Evolutionary conservation across 2,888 invertebrate genomes (phyloP).

Genomic region (Phaonia tiefii): DNA sequence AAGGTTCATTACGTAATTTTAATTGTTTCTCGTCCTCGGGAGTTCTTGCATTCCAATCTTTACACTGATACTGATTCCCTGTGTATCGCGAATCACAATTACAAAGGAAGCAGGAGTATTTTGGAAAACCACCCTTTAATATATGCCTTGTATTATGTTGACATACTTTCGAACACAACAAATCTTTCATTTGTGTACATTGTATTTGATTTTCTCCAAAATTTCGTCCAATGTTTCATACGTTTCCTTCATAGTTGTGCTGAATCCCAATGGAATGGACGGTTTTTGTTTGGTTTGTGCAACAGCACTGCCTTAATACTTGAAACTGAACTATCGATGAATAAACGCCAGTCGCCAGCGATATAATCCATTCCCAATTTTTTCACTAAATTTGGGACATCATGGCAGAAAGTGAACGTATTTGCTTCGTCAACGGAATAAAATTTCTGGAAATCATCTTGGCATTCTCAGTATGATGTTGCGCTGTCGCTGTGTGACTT

Average conservation of each 20-base stretch:
- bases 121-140: slow-evolving; percentile 3
- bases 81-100: slow-evolving; percentile 12
- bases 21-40: neutral
- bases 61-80: slow-evolving; percentile 4
- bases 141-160: neutral
- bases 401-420: slow-evolving; percentile 16
- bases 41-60: neutral
- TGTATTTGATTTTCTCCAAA: slow-evolving; percentile 5
- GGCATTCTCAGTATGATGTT: neutral
- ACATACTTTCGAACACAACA: neutral
- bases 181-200: neutral
- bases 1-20: slow-evolving; percentile 10
- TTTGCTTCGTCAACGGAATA: slow-evolving; percentile 19
- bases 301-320: neutral
- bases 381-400: slow-evolving; percentile 8
- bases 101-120: slow-evolving; percentile 21
- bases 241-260: slow-evolving; percentile 13
- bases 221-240: slow-evolving; percentile 8
- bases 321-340: neutral
- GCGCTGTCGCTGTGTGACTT: slow-evolving; percentile 16
- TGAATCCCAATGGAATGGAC: neutral
- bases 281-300: neutral
- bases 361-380: slow-evolving; percentile 12
- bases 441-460: slow-evolving; percentile 18
- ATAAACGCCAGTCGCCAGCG: slow-evolving; percentile 3